These are phyloP conservation scores for Reinhardtius hippoglossoides DNA, from an alignment of 2,113 vertebrate genomes.

Conservation along the genomic window DNA sequence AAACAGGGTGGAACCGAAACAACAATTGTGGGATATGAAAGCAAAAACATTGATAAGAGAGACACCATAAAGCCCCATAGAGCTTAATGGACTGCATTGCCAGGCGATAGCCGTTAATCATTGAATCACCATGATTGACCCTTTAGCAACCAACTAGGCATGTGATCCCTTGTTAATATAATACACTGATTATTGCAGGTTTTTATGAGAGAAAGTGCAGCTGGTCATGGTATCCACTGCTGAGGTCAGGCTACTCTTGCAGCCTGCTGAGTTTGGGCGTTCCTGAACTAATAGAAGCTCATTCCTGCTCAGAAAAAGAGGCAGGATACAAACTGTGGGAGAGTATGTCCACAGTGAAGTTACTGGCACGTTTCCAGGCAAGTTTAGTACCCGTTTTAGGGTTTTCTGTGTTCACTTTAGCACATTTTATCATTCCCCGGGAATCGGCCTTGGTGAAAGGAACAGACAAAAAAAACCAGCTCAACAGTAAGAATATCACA, in stretches of 20 bases:
- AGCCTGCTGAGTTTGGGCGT: constrained; percentile 2
- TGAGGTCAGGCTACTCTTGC: constrained; percentile 9
- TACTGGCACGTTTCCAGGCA: constrained; percentile 13
- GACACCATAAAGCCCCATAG: neutral
- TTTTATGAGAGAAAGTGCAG: neutral
- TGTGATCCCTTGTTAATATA: neutral
- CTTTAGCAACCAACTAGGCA: neutral
- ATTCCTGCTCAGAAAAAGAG: constrained; percentile 28
- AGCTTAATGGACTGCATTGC: no score
- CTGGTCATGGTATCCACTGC: neutral
- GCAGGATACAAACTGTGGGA: constrained; percentile 55
- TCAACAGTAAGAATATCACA: neutral
- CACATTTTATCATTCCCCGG: neutral
- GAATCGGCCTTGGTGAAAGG: neutral
- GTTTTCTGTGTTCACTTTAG: neutral
- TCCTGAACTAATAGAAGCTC: constrained; percentile 26
- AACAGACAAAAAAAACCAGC: neutral
- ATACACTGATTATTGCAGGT: neutral
- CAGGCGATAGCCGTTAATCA: neutral
- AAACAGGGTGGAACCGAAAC: neutral
- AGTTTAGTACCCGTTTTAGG: constrained; percentile 28
- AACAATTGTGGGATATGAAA: neutral
- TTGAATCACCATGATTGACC: neutral
- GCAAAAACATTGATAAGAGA: neutral
- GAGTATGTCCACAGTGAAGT: constrained; percentile 24